Conservation (phyloP, 1,140 invertebrate genomes). For the Formica selysi region DNA sequence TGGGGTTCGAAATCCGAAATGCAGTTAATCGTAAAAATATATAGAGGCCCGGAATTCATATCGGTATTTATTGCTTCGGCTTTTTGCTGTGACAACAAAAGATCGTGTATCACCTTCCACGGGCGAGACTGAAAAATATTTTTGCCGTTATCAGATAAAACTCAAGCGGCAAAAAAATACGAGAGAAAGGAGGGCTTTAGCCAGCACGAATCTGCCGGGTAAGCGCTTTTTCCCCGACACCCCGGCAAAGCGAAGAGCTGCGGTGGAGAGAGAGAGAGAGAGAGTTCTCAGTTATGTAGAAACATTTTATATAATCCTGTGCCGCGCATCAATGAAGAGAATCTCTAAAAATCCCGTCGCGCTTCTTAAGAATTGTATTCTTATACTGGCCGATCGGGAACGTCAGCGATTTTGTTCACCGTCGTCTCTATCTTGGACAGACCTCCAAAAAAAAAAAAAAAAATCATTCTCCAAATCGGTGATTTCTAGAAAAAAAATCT, state of each 20-base stretch:
- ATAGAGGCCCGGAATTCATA: conserved; percentile 22
- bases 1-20: not conserved
- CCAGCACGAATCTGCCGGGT: conserved; percentile 67
- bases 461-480: not conserved
- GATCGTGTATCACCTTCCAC: conserved; percentile 61
- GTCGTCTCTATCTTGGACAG: not conserved
- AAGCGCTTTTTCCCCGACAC: conserved; percentile 69
- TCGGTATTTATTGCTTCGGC: conserved; percentile 63
- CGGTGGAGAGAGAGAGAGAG: not conserved
- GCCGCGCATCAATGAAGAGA: conserved; percentile 53
- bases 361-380: conserved; percentile 50
- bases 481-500: not conserved
- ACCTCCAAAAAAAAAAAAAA: conserved; percentile 27
- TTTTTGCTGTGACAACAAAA: conserved; percentile 45
- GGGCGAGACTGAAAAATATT: conserved; percentile 46
- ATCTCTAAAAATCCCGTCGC: conserved; percentile 67
- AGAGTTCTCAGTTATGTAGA: conserved; percentile 71
- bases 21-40: conserved; percentile 31
- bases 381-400: conserved; percentile 48
- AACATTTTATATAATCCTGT: conserved; percentile 70
- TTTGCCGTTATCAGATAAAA: conserved; percentile 73
- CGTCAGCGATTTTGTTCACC: conserved; percentile 44
- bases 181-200: conserved; percentile 69
- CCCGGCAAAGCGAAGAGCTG: conserved; percentile 16
- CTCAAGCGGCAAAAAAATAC: conserved; percentile 69